These are phyloP conservation scores for Polyploca ridens DNA, from an alignment of 2,888 invertebrate species.

Conservation along the genomic window DNA sequence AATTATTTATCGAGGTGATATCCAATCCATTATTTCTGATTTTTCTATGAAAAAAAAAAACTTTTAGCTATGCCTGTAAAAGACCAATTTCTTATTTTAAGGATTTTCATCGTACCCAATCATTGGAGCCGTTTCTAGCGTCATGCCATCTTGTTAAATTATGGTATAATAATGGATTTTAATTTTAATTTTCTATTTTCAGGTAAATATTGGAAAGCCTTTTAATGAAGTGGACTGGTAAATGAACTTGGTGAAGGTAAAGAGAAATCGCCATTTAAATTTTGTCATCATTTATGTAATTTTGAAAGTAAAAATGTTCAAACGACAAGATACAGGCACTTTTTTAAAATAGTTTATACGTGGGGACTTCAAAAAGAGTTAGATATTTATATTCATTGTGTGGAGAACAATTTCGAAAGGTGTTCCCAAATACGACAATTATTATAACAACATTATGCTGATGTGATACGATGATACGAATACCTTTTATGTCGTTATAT, in stretches of 20 bases:
- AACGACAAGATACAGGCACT: too few relatives aligned
- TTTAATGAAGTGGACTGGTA: neutral
- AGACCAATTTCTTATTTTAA: too few relatives aligned
- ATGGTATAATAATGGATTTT: neutral
- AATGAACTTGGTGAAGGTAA: conserved; percentile 1
- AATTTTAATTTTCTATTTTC: neutral
- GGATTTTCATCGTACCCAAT: too few relatives aligned
- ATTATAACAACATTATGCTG: conserved; percentile 7
- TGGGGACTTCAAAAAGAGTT: too few relatives aligned
- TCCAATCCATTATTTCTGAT: too few relatives aligned
- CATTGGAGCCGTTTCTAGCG: too few relatives aligned
- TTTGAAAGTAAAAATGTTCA: too few relatives aligned
- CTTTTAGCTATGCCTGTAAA: too few relatives aligned
- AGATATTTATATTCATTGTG: neutral
- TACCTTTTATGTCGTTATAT: conserved; percentile 10
- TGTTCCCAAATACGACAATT: neutral
- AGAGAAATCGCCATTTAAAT: neutral
- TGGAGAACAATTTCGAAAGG: neutral
- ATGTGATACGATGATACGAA: conserved; percentile 2
- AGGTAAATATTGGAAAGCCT: neutral
- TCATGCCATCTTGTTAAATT: neutral
- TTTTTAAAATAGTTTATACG: too few relatives aligned
- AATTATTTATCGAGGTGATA: too few relatives aligned
- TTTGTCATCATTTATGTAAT: too few relatives aligned
- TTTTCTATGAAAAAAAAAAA: too few relatives aligned